Percentiles rank a stretch among this genome's conserved stretches.
These are phyloP conservation scores for Sphaeramia orbicularis DNA, from an alignment of 2,797 vertebrate genomes.

Conservation along the genomic window DNA sequence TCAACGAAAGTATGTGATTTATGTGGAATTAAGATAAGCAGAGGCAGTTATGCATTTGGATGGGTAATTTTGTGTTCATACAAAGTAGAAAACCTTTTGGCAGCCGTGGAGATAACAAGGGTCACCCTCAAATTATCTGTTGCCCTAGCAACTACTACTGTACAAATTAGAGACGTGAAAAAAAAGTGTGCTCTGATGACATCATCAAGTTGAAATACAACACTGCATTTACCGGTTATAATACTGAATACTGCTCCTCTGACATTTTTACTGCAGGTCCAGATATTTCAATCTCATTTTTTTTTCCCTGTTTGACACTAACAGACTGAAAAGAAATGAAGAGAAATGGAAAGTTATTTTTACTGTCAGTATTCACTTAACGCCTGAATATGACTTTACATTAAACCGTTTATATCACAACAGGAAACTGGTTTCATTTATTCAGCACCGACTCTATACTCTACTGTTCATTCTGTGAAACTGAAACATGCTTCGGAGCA, in stretches of 20 bases:
- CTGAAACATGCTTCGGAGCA: too few species aligned
- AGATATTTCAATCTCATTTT: too few species aligned
- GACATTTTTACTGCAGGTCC: not conserved
- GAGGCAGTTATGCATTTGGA: slow-evolving; percentile 56
- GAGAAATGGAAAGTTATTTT: too few species aligned
- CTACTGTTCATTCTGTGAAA: too few species aligned
- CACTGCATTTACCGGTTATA: not conserved
- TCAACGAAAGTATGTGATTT: slow-evolving; percentile 66
- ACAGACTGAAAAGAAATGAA: too few species aligned
- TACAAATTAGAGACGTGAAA: slow-evolving; percentile 4
- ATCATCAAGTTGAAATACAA: slow-evolving; percentile 1
- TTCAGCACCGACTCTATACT: too few species aligned
- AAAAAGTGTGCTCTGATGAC: slow-evolving; percentile 5
- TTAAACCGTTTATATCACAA: too few species aligned
- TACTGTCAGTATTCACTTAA: too few species aligned
- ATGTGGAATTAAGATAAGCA: slow-evolving; percentile 70
- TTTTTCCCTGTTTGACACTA: too few species aligned
- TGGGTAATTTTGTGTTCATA: slow-evolving; percentile 59
- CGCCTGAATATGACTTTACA: too few species aligned
- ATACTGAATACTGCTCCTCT: not conserved
- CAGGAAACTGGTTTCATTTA: too few species aligned
- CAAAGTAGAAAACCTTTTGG: slow-evolving; percentile 52
- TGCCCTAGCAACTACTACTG: slow-evolving; percentile 1
- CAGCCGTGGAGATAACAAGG: slow-evolving; percentile 37
- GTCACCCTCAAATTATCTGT: slow-evolving; percentile 35